phyloP scores from a whole-genome alignment of 2,888 invertebrate genomes.

The Troides aeacus region DNA sequence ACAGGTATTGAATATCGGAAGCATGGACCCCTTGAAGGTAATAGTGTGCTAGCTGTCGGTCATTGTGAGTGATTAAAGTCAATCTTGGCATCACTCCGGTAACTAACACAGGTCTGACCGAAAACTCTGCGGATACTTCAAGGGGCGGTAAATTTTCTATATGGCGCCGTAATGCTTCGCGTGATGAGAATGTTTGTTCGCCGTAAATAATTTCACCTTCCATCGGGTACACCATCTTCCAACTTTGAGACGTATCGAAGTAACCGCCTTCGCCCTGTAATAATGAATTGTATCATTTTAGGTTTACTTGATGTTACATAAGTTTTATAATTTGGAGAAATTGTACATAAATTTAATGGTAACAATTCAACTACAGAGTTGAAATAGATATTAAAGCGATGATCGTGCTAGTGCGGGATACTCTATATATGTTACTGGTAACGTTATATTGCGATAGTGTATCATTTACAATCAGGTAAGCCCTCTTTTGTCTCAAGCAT shows the following conservation, averaged over 20 bases:
- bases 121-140: conserved; percentile 31
- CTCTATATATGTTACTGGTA: too few species aligned
- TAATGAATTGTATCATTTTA: not conserved
- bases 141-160: conserved; percentile 43
- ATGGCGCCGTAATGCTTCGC: conserved; percentile 49
- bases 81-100: conserved; percentile 44
- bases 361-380: too few species aligned
- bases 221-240: conserved; percentile 45
- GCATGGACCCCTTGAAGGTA: conserved; percentile 52
- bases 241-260: conserved; percentile 59
- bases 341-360: too few species aligned
- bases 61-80: conserved; percentile 47
- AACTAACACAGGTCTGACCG: conserved; percentile 46
- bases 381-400: too few species aligned
- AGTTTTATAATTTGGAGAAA: not conserved
- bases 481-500: too few species aligned
- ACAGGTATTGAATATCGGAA: conserved; percentile 53
- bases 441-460: too few species aligned
- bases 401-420: too few species aligned
- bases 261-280: conserved; percentile 70
- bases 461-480: too few species aligned
- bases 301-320: not conserved
- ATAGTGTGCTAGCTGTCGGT: conserved; percentile 55
- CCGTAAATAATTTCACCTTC: conserved; percentile 51
- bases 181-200: conserved; percentile 48